Conservation (phyloP, 2,888 invertebrate species). For the Sinodicranocentrus sp. region DNA sequence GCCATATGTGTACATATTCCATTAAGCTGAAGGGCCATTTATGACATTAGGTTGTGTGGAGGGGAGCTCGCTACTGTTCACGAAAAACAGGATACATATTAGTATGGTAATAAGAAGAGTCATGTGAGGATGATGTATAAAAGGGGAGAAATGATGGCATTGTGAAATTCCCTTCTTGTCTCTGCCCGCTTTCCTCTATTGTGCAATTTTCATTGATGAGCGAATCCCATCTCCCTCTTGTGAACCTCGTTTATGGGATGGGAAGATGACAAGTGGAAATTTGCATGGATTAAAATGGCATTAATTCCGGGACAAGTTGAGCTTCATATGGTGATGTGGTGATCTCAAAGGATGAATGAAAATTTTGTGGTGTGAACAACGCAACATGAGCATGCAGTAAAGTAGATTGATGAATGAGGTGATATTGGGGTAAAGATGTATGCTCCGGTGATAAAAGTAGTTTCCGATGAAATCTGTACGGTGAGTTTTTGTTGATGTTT, state of each 20-base stretch:
- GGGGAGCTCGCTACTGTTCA: background rate
- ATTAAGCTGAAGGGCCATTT: constrained; percentile 28
- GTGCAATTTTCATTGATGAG: constrained; percentile 7
- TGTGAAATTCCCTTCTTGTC: background rate
- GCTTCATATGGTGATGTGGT: too few relatives aligned
- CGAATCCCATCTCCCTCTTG: background rate
- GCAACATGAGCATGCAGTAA: too few relatives aligned
- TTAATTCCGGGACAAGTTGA: too few relatives aligned
- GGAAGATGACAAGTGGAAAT: too few relatives aligned
- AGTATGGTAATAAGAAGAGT: background rate
- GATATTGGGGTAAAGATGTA: background rate
- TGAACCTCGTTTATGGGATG: too few relatives aligned
- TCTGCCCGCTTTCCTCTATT: background rate
- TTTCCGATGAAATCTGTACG: background rate
- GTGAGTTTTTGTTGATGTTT: background rate
- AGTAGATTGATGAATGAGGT: too few relatives aligned
- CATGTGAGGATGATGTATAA: background rate
- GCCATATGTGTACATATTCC: constrained; percentile 26
- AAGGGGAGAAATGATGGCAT: background rate
- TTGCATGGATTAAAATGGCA: too few relatives aligned
- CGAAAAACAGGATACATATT: background rate
- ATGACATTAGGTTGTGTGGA: background rate
- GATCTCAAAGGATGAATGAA: too few relatives aligned
- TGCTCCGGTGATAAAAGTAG: background rate
- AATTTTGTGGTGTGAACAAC: too few relatives aligned